These are phyloP conservation scores for western clawed frog (Xenopus tropicalis) DNA, from an alignment of 2,113 vertebrate genomes.

Conservation along the genomic window DNA sequence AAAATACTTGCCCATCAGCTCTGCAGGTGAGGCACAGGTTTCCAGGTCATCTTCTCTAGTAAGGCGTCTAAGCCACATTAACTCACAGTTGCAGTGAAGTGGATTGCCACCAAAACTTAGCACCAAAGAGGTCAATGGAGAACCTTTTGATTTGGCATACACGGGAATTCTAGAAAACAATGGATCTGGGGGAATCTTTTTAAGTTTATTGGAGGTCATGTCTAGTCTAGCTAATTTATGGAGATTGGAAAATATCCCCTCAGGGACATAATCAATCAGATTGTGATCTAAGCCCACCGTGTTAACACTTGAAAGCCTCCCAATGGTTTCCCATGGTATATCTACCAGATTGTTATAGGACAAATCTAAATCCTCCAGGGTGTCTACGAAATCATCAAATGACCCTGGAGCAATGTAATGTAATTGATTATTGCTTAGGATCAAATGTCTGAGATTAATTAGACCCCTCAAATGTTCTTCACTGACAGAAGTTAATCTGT, in stretches of 20 bases:
- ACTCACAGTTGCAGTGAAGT: constrained; percentile 89
- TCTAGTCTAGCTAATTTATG: constrained; percentile 90
- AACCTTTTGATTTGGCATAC: constrained; percentile 83
- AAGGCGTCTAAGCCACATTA: constrained; percentile 86
- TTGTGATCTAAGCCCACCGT: constrained; percentile 92
- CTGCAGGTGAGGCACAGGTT: constrained; percentile 84
- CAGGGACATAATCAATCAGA: constrained; percentile 85
- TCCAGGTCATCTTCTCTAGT: constrained; percentile 89
- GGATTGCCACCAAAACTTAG: constrained; percentile 91
- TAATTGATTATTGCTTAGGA: constrained; percentile 90
- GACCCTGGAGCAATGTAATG: constrained; percentile 77
- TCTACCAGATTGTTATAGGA: constrained; percentile 91
- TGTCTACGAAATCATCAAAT: constrained; percentile 84
- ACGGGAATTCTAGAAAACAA: constrained; percentile 87
- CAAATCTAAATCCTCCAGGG: constrained; percentile 88
- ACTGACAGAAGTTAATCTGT: constrained; percentile 75
- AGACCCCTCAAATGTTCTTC: constrained; percentile 87
- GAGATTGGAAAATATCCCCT: constrained; percentile 89
- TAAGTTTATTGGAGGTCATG: constrained; percentile 95
- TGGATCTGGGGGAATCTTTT: constrained; percentile 91
- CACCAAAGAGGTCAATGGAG: constrained; percentile 75
- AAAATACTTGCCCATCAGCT: constrained; percentile 87
- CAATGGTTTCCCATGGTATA: constrained; percentile 83
- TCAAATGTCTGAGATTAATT: constrained; percentile 83
- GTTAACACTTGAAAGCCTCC: constrained; percentile 83